phyloP scores from a whole-genome alignment of 2,113 vertebrate species.

The Lampris incognitus region DNA sequence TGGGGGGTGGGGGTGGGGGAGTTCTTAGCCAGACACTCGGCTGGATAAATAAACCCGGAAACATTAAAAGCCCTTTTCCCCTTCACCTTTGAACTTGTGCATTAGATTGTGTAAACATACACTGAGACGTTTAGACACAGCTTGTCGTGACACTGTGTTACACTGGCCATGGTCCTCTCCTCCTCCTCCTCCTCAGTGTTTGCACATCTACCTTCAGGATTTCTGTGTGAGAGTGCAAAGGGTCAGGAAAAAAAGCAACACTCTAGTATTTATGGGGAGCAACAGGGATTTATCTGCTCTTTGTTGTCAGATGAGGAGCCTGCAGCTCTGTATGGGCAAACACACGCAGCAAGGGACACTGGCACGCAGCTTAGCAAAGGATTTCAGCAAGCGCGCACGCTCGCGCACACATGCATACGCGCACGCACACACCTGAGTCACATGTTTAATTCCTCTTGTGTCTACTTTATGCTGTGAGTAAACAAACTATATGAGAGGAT shows the following conservation, averaged over 20 bases:
- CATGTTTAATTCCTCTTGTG: slow-evolving; percentile 5
- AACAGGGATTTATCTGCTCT: slow-evolving; percentile 14
- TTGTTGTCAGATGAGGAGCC: slow-evolving; percentile 20
- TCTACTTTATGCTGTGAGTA: slow-evolving; percentile 22
- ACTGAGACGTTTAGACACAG: slow-evolving; percentile 75
- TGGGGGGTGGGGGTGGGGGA: slow-evolving; percentile 22
- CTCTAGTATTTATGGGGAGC: slow-evolving; percentile 18
- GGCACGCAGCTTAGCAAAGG: background rate
- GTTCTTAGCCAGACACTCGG: slow-evolving; percentile 81
- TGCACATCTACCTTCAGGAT: slow-evolving; percentile 39
- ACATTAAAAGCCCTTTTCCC: slow-evolving; percentile 84
- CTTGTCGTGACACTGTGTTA: slow-evolving; percentile 74
- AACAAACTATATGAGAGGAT: slow-evolving; percentile 52
- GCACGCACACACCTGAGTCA: background rate
- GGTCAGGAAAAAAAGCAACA: slow-evolving; percentile 12
- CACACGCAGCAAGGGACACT: background rate
- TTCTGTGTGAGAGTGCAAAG: slow-evolving; percentile 38
- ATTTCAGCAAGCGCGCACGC: background rate
- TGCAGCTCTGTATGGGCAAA: background rate
- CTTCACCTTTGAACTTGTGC: slow-evolving; percentile 83
- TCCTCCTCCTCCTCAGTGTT: slow-evolving; percentile 28
- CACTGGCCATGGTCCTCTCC: slow-evolving; percentile 50
- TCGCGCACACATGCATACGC: slow-evolving; percentile 4
- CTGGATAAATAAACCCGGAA: slow-evolving; percentile 85
- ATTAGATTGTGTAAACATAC: slow-evolving; percentile 84